Percentiles rank a stretch among this genome's conserved stretches.
These are phyloP conservation scores for Tipula helvola DNA, from an alignment of 2,888 invertebrate genomes.

Conservation along the genomic window DNA sequence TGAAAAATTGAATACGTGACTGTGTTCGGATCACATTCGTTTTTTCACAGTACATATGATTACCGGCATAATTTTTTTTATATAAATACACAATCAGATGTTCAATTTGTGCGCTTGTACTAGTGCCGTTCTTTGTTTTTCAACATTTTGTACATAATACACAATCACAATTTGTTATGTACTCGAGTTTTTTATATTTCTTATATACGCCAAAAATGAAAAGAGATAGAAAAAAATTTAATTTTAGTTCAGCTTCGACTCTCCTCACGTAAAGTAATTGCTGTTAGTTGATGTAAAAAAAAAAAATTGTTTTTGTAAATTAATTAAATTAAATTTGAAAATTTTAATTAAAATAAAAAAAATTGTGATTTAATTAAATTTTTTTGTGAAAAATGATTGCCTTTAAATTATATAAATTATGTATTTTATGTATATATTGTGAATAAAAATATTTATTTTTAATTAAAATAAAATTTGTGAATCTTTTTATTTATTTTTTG, in stretches of 20 bases:
- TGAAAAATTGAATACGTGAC: slow-evolving; percentile 6
- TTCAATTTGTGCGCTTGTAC: neutral
- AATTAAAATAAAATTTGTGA: neutral
- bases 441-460: neutral
- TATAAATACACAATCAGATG: neutral
- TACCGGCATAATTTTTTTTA: neutral
- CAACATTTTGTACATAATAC: neutral
- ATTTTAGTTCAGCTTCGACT: neutral
- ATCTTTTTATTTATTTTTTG: neutral
- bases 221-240: neutral
- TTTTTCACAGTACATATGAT: neutral
- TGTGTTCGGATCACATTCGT: neutral
- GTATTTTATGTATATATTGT: neutral
- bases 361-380: neutral
- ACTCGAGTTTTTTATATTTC: neutral
- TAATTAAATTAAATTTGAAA: neutral
- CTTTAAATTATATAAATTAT: neutral
- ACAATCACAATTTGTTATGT: neutral
- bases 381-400: neutral
- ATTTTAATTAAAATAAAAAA: neutral
- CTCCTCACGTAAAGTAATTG: neutral
- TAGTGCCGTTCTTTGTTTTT: neutral
- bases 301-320: neutral
- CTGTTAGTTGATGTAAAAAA: neutral
- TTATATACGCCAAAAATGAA: neutral